Conservation (phyloP, 2,888 invertebrate species). For the Drosophila formosana region DNA sequence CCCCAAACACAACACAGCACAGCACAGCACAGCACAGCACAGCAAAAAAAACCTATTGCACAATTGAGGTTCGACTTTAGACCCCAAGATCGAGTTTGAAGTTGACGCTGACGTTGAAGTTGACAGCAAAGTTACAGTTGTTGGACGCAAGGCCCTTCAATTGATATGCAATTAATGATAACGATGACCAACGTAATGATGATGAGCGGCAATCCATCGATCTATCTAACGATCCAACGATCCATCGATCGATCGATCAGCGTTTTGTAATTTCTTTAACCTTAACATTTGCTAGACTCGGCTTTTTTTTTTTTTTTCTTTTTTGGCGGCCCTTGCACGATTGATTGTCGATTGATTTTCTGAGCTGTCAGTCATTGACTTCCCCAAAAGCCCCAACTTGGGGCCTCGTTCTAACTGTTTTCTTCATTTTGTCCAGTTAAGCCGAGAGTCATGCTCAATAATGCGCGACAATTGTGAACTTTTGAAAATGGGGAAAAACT, state of each 20-base stretch:
- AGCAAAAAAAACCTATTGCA: conserved; percentile 24
- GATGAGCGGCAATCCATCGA: conserved; percentile 6
- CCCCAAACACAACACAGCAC: conserved; percentile 19
- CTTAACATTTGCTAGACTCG: conserved; percentile 13
- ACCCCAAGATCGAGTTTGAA: conserved; percentile 2
- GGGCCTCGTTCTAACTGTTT: conserved; percentile 27
- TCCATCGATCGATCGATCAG: conserved; percentile 31
- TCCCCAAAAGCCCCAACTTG: conserved; percentile 28
- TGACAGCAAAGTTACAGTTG: conserved; percentile 10
- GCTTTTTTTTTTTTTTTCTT: too few species aligned
- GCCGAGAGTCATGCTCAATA: conserved; percentile 19
- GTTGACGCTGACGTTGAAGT: conserved; percentile 19
- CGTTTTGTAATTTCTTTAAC: conserved; percentile 27
- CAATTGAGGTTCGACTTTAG: conserved; percentile 46
- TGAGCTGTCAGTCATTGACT: conserved; percentile 46
- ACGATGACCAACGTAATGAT: conserved; percentile 7
- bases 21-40: conserved; percentile 1
- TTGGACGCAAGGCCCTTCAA: conserved; percentile 10
- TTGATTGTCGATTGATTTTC: conserved; percentile 28
- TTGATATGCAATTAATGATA: conserved; percentile 11
- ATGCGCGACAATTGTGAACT: conserved; percentile 34
- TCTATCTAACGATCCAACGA: too few species aligned
- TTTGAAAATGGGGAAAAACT: conserved; percentile 14
- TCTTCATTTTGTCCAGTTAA: background rate
- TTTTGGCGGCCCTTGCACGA: conserved; percentile 4